phyloP scores from a whole-genome alignment of 2,113 vertebrate species.

The Nestor notabilis region DNA sequence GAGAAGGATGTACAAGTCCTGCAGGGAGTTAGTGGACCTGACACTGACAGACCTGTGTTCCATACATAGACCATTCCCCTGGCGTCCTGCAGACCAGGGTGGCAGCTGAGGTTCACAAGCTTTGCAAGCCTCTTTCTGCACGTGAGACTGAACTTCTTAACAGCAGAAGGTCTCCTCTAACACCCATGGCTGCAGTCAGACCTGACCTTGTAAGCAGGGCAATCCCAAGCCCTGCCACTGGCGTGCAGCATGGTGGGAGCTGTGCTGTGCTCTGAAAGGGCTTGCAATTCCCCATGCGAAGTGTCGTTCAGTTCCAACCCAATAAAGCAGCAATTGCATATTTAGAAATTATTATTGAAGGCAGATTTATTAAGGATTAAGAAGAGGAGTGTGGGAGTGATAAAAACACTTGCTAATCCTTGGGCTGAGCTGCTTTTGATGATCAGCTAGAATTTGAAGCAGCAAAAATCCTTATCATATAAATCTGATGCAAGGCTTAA shows the following conservation, averaged over 20 bases:
- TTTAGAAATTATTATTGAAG: neutral
- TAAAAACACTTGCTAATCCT: neutral
- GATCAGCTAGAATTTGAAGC: neutral
- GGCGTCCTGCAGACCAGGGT: neutral
- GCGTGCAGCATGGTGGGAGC: rapidly evolving
- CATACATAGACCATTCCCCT: no score
- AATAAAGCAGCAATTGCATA: neutral
- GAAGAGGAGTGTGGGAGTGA: neutral
- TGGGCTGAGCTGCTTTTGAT: slow-evolving; percentile 5
- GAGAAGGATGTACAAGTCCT: neutral
- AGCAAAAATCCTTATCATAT: slow-evolving; percentile 4
- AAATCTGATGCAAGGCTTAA: slow-evolving; percentile 36
- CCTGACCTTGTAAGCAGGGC: neutral
- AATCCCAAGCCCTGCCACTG: neutral
- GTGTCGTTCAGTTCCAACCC: rapidly evolving
- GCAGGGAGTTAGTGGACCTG: neutral
- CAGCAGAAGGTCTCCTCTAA: rapidly evolving
- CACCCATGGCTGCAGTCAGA: no score
- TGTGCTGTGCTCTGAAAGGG: rapidly evolving
- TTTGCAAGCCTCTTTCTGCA: neutral
- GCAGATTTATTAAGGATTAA: slow-evolving; percentile 54
- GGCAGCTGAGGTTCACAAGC: neutral
- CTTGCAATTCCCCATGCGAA: neutral
- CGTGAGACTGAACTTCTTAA: rapidly evolving
- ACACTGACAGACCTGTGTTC: neutral